Evolutionary conservation across 1,140 invertebrate species (phyloP), one percentile per base, ranked within the genome.

Genomic region (Chionoecetes opilio): DNA sequence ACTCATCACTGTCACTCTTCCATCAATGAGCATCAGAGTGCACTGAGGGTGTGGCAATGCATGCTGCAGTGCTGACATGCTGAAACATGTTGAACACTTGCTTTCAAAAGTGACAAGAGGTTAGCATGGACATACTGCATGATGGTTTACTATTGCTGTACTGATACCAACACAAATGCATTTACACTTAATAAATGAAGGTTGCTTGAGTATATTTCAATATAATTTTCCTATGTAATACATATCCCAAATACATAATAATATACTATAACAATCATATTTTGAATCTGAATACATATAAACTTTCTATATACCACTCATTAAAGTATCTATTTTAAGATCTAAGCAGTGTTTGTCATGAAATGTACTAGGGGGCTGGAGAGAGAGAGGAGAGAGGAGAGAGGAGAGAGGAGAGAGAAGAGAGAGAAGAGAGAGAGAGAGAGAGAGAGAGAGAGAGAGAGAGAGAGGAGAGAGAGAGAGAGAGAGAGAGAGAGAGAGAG

Each of bases 231-330:
- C 8, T 75, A 75, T 75, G 63, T n/a, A 21, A 6, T 75, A 53
- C 21, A n/a, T 53, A 53, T 53, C 46, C 46, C 46, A 53, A 53
- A 53, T 75, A 75, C n/a, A 75, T 75, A 75, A 26, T 75, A n/a
- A n/a, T 75, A 75, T 75, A 75, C 21, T 75, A 75, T 75, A 75
- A 75, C 63, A 75, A n/a, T 53, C 46, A 53, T 53, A 53, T 53
- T 53, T 9, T 53, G 46, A 53, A 53, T 75, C 63, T 75, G n/a
- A 75, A 75, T 75, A 75, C 63, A 75, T 75, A 75, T 75, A 75
- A 75, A 75, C n/a, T 75, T 75, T 21, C 21, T 75, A 75, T 75
- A 75, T 75, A 75, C 63, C 63, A 75, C 63, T 75, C 63, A 75
- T 75, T n/a, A 75, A 75, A n/a, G n/a, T n/a, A n/a, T 0, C n/a